These are phyloP conservation scores for Ectropis crepuscularia DNA, from an alignment of 2,888 invertebrate genomes.

Conservation along the genomic window DNA sequence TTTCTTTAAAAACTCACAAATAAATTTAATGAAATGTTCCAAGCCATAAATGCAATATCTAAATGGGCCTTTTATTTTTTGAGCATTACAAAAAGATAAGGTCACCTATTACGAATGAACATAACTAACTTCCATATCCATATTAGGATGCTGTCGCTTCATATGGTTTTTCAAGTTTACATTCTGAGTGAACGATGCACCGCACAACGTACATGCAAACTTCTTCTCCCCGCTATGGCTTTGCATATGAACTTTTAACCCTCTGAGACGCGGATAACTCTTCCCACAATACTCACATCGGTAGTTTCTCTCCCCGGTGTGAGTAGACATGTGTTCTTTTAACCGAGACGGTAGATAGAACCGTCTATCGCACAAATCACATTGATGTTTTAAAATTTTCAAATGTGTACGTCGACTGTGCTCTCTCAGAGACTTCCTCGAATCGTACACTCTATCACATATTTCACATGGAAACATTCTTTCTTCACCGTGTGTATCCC, in stretches of 20 bases:
- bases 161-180: slow-evolving; percentile 84
- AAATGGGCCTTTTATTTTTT: too few relatives aligned
- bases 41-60: too few relatives aligned
- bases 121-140: slow-evolving; percentile 57
- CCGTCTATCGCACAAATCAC: slow-evolving; percentile 72
- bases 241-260: slow-evolving; percentile 84
- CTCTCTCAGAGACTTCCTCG: slow-evolving; percentile 71
- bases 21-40: too few relatives aligned
- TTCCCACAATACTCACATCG: slow-evolving; percentile 85
- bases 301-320: slow-evolving; percentile 81
- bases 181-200: slow-evolving; percentile 81
- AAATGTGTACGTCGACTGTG: slow-evolving; percentile 70
- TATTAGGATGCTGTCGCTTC: slow-evolving; percentile 79
- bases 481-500: slow-evolving; percentile 72
- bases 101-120: background rate
- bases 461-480: slow-evolving; percentile 70
- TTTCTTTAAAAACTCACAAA: too few relatives aligned
- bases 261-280: slow-evolving; percentile 83
- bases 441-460: slow-evolving; percentile 73
- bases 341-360: slow-evolving; percentile 76
- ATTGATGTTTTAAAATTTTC: slow-evolving; percentile 71
- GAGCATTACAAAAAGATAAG: too few relatives aligned
- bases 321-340: slow-evolving; percentile 80
- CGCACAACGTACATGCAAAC: slow-evolving; percentile 81
- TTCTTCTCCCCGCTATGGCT: slow-evolving; percentile 82